A percentile compares a stretch with the other conserved stretches of the same genome.
Conservation (phyloP, 2,888 invertebrate species). For the Polymixis lichenea region DNA sequence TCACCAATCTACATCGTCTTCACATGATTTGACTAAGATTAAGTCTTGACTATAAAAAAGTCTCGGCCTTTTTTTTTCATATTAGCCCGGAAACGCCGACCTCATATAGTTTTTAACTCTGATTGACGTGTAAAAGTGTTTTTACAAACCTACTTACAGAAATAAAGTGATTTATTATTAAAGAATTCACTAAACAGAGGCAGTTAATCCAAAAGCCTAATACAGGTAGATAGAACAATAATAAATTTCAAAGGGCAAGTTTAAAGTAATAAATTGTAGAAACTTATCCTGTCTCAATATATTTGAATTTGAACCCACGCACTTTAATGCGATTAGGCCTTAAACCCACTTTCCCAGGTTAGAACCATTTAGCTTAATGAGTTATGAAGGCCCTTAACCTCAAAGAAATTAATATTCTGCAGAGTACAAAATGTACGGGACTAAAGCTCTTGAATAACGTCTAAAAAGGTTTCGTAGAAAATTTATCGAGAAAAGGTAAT, state of each 20-base stretch:
- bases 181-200: constrained; percentile 35
- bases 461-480: constrained; percentile 36
- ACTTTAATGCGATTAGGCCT: constrained; percentile 77
- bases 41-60: too few relatives aligned
- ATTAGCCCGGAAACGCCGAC: too few relatives aligned
- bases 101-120: too few relatives aligned
- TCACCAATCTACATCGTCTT: too few relatives aligned
- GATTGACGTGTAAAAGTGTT: too few relatives aligned
- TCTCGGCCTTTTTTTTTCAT: too few relatives aligned
- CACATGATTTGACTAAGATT: too few relatives aligned
- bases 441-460: constrained; percentile 51
- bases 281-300: constrained; percentile 58
- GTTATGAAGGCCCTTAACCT: constrained; percentile 73
- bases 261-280: constrained; percentile 54
- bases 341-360: constrained; percentile 69
- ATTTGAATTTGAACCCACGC: constrained; percentile 70
- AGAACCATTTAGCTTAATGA: constrained; percentile 82
- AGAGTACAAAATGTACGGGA: constrained; percentile 47
- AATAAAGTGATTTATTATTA: too few relatives aligned
- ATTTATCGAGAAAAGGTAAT: constrained; percentile 37
- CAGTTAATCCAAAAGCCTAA: constrained; percentile 34
- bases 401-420: constrained; percentile 73
- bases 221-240: constrained; percentile 44
- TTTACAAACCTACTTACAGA: too few relatives aligned
- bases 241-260: constrained; percentile 44